Percentiles rank a stretch among this genome's conserved stretches.
These are phyloP conservation scores for Nymphalis io DNA, from an alignment of 1,140 invertebrate species.

Conservation along the genomic window DNA sequence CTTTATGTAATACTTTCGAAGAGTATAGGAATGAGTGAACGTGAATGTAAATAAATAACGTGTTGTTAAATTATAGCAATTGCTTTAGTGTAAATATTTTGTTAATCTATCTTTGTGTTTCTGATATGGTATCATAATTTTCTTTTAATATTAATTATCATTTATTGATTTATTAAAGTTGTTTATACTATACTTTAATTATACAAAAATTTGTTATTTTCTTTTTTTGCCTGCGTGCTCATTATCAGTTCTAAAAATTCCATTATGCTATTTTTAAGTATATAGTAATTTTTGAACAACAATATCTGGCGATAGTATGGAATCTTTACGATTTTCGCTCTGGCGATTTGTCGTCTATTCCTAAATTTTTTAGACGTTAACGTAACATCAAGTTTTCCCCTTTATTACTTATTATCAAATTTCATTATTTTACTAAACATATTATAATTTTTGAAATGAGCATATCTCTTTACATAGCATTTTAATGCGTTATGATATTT, in stretches of 20 bases:
- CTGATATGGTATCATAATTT: conserved; percentile 58
- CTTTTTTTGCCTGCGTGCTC: conserved; percentile 32
- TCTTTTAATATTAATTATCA: conserved; percentile 57
- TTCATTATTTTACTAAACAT: neutral
- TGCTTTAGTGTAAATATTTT: conserved; percentile 79
- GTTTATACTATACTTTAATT: conserved; percentile 35
- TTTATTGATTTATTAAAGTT: conserved; percentile 55
- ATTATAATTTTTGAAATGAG: neutral
- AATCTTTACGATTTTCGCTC: neutral
- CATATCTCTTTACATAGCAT: conserved; percentile 6
- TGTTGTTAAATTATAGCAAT: conserved; percentile 78
- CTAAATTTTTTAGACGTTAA: neutral
- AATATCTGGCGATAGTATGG: neutral
- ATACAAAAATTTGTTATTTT: conserved; percentile 34
- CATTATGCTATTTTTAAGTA: neutral
- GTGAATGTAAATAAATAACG: conserved; percentile 75
- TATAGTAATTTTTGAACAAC: neutral
- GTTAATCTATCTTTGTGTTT: conserved; percentile 68
- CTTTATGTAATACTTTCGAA: conserved; percentile 15
- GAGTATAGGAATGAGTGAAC: conserved; percentile 5
- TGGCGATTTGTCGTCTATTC: neutral
- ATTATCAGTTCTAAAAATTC: conserved; percentile 4
- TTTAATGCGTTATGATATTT: conserved; percentile 18
- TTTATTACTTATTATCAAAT: neutral
- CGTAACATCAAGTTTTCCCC: neutral